Evolutionary conservation across 2,797 vertebrate genomes (phyloP).

Genomic region (Linurgus olivaceus): DNA sequence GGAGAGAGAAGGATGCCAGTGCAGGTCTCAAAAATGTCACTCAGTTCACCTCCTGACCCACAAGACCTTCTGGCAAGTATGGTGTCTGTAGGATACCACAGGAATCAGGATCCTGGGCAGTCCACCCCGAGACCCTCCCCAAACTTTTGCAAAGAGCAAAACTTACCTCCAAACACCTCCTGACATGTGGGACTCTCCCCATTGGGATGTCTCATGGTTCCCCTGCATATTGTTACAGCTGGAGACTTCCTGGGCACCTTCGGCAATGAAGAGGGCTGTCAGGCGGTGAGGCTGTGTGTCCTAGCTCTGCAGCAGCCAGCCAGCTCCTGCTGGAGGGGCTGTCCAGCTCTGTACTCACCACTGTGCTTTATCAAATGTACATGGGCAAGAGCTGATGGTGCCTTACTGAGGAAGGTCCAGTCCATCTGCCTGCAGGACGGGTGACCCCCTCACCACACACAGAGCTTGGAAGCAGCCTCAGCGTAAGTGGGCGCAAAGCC

Average conservation of each 20-base stretch:
- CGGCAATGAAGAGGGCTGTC: neutral
- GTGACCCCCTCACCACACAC: neutral
- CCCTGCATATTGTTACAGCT: neutral
- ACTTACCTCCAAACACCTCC: conserved; percentile 53
- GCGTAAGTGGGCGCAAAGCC: neutral
- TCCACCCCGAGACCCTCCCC: neutral
- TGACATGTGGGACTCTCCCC: neutral
- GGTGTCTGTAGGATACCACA: neutral
- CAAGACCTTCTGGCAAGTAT: neutral
- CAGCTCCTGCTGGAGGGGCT: neutral
- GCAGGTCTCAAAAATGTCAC: neutral
- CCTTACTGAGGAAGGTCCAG: neutral
- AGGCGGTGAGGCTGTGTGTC: neutral
- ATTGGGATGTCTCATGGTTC: neutral
- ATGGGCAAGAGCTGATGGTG: neutral
- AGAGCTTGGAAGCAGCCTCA: neutral
- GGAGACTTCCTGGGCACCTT: neutral
- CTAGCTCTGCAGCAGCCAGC: neutral
- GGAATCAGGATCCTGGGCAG: neutral
- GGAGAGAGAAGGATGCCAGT: neutral
- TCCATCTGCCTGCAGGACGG: neutral
- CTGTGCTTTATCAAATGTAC: neutral
- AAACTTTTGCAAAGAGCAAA: neutral
- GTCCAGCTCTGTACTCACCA: neutral
- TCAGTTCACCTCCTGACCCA: neutral